A percentile compares a stretch with the other conserved stretches of the same genome.
phyloP scores from a whole-genome alignment of 2,888 invertebrate species.

The Lordiphosa fenestrarum region DNA sequence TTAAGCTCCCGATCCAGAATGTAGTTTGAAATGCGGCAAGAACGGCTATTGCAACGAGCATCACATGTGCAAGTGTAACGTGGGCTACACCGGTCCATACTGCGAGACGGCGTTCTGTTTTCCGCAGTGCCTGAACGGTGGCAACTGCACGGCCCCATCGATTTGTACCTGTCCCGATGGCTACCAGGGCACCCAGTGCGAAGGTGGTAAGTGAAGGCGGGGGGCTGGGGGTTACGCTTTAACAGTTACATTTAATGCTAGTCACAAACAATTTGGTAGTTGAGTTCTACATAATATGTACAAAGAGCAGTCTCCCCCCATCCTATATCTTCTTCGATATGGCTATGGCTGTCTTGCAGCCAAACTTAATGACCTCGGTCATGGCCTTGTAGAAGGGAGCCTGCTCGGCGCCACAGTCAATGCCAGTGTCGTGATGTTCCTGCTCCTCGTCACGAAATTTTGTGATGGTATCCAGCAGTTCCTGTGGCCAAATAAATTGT shows the following conservation, averaged over 20 bases:
- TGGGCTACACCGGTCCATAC: slow-evolving; percentile 94
- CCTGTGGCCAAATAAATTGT: slow-evolving; percentile 79
- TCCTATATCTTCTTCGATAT: slow-evolving; percentile 92
- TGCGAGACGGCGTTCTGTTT: slow-evolving; percentile 94
- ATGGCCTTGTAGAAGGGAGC: slow-evolving; percentile 94
- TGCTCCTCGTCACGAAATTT: slow-evolving; percentile 98
- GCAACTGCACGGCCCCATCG: slow-evolving; percentile 94
- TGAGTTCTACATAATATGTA: slow-evolving; percentile 18
- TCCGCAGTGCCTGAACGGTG: slow-evolving; percentile 95
- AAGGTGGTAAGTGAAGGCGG: slow-evolving; percentile 86
- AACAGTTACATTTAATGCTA: slow-evolving; percentile 21
- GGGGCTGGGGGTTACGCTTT: not conserved
- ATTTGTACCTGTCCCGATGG: slow-evolving; percentile 93
- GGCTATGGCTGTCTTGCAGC: slow-evolving; percentile 96
- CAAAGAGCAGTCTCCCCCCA: not conserved
- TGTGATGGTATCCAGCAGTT: slow-evolving; percentile 92
- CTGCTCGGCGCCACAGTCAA: slow-evolving; percentile 95
- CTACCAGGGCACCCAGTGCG: slow-evolving; percentile 94
- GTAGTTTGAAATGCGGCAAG: slow-evolving; percentile 92
- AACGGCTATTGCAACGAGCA: slow-evolving; percentile 92
- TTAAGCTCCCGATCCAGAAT: slow-evolving; percentile 92
- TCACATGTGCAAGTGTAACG: slow-evolving; percentile 92
- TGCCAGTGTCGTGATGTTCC: slow-evolving; percentile 97
- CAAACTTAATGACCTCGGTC: slow-evolving; percentile 91
- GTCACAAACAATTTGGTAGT: slow-evolving; percentile 12